A percentile compares a stretch with the other conserved stretches of the same genome.
Conservation (phyloP, 2,888 invertebrate genomes). For the Cyclophora punctaria region DNA sequence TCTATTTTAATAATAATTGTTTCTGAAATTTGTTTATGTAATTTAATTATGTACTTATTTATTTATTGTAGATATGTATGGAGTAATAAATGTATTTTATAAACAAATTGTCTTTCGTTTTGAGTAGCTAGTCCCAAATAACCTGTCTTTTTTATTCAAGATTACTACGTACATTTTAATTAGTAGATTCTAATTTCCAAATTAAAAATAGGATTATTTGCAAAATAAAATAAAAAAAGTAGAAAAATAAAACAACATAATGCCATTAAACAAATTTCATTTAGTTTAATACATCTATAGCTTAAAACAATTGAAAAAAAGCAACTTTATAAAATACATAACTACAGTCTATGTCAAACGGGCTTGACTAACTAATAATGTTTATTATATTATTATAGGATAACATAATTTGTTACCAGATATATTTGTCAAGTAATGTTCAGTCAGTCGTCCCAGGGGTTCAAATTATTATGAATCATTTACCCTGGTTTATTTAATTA, state of each 20-base stretch:
- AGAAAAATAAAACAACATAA: slow-evolving; percentile 14
- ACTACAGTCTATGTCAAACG: slow-evolving; percentile 22
- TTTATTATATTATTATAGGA: background rate
- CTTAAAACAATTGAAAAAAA: slow-evolving; percentile 46
- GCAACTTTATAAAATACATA: slow-evolving; percentile 35
- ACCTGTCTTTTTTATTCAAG: no score
- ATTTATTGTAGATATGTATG: no score
- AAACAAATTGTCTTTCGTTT: no score
- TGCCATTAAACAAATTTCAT: slow-evolving; percentile 21
- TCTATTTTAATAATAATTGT: no score
- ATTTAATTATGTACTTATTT: no score
- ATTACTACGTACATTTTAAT: background rate
- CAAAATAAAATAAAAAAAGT: background rate
- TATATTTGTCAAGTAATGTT: slow-evolving; percentile 9
- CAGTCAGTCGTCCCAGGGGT: slow-evolving; percentile 19
- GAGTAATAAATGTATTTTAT: no score
- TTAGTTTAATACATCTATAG: slow-evolving; percentile 41
- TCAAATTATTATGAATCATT: background rate
- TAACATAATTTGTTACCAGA: background rate
- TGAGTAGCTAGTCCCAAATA: no score
- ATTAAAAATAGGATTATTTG: background rate
- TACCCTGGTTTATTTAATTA: no score
- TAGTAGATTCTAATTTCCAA: background rate
- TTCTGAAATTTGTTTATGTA: no score
- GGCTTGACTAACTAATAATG: slow-evolving; percentile 15